Evolutionary conservation across 2,113 vertebrate species (phyloP), one percentile per base, ranked within the genome.

Genomic region (Etia nguti): DNA sequence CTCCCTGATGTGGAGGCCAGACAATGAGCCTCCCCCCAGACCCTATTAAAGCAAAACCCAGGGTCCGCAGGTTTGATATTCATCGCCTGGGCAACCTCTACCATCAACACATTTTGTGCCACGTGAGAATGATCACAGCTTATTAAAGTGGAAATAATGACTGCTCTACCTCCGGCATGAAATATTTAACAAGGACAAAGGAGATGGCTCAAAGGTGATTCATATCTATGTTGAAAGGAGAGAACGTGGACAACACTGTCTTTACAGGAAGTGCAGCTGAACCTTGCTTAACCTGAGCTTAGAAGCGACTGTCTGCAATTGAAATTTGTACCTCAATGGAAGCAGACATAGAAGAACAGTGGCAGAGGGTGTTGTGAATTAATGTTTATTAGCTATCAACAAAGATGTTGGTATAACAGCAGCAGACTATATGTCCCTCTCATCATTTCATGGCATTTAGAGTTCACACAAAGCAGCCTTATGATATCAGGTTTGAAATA

Each of bases 141-240:
- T 96, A 95, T 95, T 93, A 94, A 91, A 95, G 95, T 92, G 93
- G 93, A 96, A 94, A 93, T 95, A 95, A 96, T 96, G 95, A 95
- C 95, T 94, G 94, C 91, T 92, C 94, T 95, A 95, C 94, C 95
- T 92, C 95, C 88, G 79, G 90, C 92, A 95, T 96, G 93, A 96
- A 95, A 96, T 94, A 96, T 96, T 96, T 95, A 95, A 95, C 94
- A 95, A 96, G 95, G 95, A 95, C 95, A 96, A 95, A 95, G 93
- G 93, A 93, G 88, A 92, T 83, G 91, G 77, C 93, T 91, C 83
- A 87, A 84, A 93, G 92, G 90, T 95, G 94, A 95, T 94, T 95
- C 89, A 94, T 94, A 92, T 93, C 91, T 87, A 41, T 91, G 91
- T 91, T 92, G 93, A 95, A 93, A 89, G 90, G 86, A 92, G 90